Percentiles rank a stretch among this genome's conserved stretches.
phyloP scores from a whole-genome alignment of 2,888 invertebrate genomes.

The Agriopis leucophaearia region DNA sequence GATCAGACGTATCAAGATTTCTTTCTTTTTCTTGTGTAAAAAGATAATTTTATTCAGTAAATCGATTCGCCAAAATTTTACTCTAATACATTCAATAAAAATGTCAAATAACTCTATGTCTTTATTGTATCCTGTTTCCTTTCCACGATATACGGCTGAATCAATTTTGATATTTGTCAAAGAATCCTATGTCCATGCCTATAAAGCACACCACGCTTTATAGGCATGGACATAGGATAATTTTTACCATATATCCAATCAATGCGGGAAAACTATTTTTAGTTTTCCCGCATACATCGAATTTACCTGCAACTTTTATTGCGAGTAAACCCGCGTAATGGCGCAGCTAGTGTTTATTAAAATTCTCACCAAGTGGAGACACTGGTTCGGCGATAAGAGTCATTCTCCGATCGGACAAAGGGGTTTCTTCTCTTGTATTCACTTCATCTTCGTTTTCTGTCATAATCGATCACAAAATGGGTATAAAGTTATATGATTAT shows the following conservation, averaged over 20 bases:
- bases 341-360: not conserved
- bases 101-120: not conserved
- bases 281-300: too few relatives aligned
- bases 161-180: not conserved
- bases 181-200: too few relatives aligned
- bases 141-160: not conserved
- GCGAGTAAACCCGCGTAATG: not conserved
- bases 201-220: too few relatives aligned
- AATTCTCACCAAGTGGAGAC: slow-evolving; percentile 55
- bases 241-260: too few relatives aligned
- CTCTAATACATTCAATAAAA: not conserved
- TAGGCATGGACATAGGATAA: too few relatives aligned
- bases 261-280: too few relatives aligned
- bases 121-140: not conserved
- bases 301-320: not conserved
- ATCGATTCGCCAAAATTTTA: too few relatives aligned
- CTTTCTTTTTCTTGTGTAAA: too few relatives aligned
- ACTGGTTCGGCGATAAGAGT: slow-evolving; percentile 72
- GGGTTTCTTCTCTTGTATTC: slow-evolving; percentile 68
- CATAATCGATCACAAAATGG: slow-evolving; percentile 32
- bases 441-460: slow-evolving; percentile 57
- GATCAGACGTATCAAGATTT: too few relatives aligned
- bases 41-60: too few relatives aligned
- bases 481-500: too few relatives aligned
- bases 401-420: slow-evolving; percentile 76